These are phyloP conservation scores for Papilio polyxenes DNA, from an alignment of 1,140 invertebrate genomes.

Conservation along the genomic window DNA sequence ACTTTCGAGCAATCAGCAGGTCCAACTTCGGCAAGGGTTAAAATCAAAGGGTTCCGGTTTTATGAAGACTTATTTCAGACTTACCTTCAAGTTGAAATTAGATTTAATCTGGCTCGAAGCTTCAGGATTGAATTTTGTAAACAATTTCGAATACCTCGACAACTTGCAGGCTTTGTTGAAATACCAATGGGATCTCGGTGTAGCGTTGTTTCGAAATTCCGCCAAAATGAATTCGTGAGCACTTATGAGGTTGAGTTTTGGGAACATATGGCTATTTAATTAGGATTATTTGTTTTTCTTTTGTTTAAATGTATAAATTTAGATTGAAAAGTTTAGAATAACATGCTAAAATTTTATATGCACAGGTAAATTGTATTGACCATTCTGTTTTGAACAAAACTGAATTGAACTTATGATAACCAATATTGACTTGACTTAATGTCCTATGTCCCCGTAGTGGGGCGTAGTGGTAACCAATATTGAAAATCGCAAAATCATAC, in stretches of 20 bases:
- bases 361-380: not conserved
- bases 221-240: conserved; percentile 75
- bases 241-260: conserved; percentile 70
- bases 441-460: too few species aligned
- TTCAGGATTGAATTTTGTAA: conserved; percentile 81
- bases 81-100: conserved; percentile 81
- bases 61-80: conserved; percentile 81
- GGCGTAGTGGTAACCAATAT: not conserved
- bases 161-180: conserved; percentile 78
- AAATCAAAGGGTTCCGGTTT: conserved; percentile 80
- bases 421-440: not conserved
- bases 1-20: conserved; percentile 79
- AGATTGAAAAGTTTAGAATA: not conserved
- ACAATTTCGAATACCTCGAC: conserved; percentile 80
- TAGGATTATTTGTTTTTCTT: conserved; percentile 56
- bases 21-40: conserved; percentile 76
- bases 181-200: conserved; percentile 77
- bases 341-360: not conserved
- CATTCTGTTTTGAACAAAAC: not conserved
- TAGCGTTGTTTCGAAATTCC: conserved; percentile 76
- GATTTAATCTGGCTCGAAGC: conserved; percentile 80
- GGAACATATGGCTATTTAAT: conserved; percentile 67
- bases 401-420: not conserved
- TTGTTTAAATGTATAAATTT: not conserved
- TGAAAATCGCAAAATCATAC: not conserved